Evolutionary conservation across 2,797 vertebrate genomes (phyloP).

Genomic region (Acanthurus tractus): DNA sequence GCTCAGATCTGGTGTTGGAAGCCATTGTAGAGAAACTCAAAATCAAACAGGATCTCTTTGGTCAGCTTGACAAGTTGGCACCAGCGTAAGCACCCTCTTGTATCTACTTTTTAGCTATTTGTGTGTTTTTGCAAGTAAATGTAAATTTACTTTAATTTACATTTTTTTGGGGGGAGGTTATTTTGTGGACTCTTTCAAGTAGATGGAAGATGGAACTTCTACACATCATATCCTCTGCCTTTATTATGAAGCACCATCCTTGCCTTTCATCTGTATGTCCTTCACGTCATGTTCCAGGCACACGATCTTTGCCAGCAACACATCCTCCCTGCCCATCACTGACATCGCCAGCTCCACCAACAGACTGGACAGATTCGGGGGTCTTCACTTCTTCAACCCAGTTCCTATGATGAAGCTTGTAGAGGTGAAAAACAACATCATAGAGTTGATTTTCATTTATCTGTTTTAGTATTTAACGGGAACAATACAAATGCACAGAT

Average conservation of each 20-base stretch:
- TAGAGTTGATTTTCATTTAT: background rate
- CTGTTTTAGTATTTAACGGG: background rate
- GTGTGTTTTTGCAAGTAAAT: too few species aligned
- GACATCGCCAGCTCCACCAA: slow-evolving; percentile 92
- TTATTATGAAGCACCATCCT: background rate
- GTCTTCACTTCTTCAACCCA: slow-evolving; percentile 98
- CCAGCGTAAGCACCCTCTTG: slow-evolving; percentile 87
- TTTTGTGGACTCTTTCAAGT: too few species aligned
- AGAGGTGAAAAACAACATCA: slow-evolving; percentile 83
- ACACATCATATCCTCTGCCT: background rate
- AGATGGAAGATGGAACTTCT: too few species aligned
- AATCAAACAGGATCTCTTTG: slow-evolving; percentile 92
- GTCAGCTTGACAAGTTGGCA: slow-evolving; percentile 92
- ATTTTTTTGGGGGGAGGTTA: too few species aligned
- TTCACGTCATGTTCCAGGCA: slow-evolving; percentile 81
- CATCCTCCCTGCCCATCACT: slow-evolving; percentile 93
- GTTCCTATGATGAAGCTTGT: slow-evolving; percentile 98
- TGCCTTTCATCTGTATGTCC: background rate
- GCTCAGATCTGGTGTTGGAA: slow-evolving; percentile 94
- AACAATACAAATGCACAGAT: too few species aligned
- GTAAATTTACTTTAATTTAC: too few species aligned
- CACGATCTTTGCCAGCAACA: slow-evolving; percentile 98
- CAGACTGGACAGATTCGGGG: slow-evolving; percentile 93
- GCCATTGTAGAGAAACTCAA: slow-evolving; percentile 95
- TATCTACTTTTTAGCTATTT: too few species aligned